Evolutionary conservation across 2,797 vertebrate genomes (phyloP), one percentile per base, ranked within the genome.

Genomic region (Amniataba percoides): DNA sequence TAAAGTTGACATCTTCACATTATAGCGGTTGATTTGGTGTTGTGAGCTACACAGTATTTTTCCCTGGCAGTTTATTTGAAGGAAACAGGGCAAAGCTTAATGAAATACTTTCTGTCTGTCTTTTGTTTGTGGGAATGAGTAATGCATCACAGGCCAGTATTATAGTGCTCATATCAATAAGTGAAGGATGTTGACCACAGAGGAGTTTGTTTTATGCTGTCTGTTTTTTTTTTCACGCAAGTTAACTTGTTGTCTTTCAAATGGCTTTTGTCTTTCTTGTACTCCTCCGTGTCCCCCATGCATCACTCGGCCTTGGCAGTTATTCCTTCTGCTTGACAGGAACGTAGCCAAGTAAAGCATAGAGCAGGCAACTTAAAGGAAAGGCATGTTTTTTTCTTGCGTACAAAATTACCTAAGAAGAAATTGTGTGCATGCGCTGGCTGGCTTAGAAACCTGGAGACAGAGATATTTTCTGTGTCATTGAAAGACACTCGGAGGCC

Each of bases 1-100:
- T 95, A 95, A 93, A 88, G 81, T 82, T 95, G 94, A 94, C 93
- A 94, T 93, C 91, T 91, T 77, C 88, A 66, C 93, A 91, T 95
- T 95, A 95, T 91, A 86, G 89, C 82, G 77, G 81, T 93, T 95
- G 90, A 94, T 96, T 95, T 95, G 92, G 71, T 94, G 80, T 94
- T 89, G 93, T 93, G 85, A 82, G 87, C 92, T 83, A 83, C 79
- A 84, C 91, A 87, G 71, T 87, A 76, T 89, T 86, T 88, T 81
- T 63, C 67, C 53, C 55, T 5, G 56, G 92, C 89, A 87, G 85
- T 87, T 94, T 95, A 94, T 95, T 87, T 81, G 83, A 88, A 79
- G 85, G 90, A 95, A 95, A 93, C 87, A 51, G 83, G 67, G 78
- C 19, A 72, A 68, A 86, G 39, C 81, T 91, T 92, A 90, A 92